Percentiles rank a stretch among this genome's conserved stretches.
Conservation (phyloP, 2,888 invertebrate species). For the Willowsia nigromaculata region DNA sequence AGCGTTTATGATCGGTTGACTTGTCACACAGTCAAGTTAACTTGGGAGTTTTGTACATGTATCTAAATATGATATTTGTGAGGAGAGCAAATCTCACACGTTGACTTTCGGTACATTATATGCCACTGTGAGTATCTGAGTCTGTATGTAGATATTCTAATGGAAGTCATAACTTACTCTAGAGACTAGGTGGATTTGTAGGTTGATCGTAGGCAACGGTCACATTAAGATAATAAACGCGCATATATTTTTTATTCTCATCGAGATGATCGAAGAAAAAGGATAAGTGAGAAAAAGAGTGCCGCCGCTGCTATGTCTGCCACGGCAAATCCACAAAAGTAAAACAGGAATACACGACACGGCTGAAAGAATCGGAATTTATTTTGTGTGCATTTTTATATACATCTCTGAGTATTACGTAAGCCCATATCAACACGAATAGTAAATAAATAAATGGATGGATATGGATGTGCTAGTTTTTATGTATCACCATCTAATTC, state of each 20-base stretch:
- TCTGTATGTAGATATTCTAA: background rate
- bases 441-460: conserved; percentile 22
- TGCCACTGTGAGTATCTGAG: background rate
- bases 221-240: conserved; percentile 21
- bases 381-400: conserved; percentile 28
- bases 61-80: background rate
- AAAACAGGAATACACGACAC: conserved; percentile 46
- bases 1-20: conserved; percentile 48
- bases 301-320: conserved; percentile 54
- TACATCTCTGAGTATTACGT: conserved; percentile 17
- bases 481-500: background rate
- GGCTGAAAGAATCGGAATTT: conserved; percentile 42
- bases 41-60: background rate
- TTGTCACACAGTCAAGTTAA: conserved; percentile 31
- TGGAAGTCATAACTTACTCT: conserved; percentile 12
- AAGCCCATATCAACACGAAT: conserved; percentile 6
- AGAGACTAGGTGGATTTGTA: conserved; percentile 12
- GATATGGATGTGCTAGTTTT: background rate
- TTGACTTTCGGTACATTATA: background rate
- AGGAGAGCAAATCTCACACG: background rate
- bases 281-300: conserved; percentile 20
- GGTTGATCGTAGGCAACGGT: background rate
- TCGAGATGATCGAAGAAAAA: background rate
- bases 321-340: conserved; percentile 3
- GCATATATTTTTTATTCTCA: conserved; percentile 21